Percentiles rank a stretch among this genome's conserved stretches.
Evolutionary conservation across 2,888 invertebrate species (phyloP).

Genomic region (Acleris cristana): DNA sequence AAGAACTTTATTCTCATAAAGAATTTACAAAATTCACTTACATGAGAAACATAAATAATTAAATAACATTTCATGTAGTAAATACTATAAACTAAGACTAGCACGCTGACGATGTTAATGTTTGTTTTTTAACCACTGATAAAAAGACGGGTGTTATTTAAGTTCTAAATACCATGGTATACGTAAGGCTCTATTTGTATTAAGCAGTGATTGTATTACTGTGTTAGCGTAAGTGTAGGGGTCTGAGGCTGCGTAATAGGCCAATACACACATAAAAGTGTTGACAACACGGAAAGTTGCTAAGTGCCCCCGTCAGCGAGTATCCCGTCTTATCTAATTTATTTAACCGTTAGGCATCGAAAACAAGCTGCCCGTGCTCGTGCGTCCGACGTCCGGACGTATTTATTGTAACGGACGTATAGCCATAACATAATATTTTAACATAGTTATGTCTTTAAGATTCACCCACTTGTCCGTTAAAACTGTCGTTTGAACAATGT

Average conservation of each 20-base stretch:
- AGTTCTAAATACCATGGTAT: background rate
- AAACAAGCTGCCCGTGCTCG: conserved; percentile 57
- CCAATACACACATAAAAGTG: conserved; percentile 64
- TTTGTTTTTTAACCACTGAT: background rate
- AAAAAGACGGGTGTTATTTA: too few relatives aligned
- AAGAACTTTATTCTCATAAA: too few relatives aligned
- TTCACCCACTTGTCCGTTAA: too few relatives aligned
- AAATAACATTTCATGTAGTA: too few relatives aligned
- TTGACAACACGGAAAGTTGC: conserved; percentile 69
- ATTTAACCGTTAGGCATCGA: conserved; percentile 70
- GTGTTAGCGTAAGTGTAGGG: conserved; percentile 33
- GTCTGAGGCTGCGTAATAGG: conserved; percentile 50
- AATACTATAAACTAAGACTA: too few relatives aligned
- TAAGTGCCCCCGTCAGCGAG: conserved; percentile 66
- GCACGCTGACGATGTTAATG: too few relatives aligned
- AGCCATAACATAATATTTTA: background rate
- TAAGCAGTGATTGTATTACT: conserved; percentile 23
- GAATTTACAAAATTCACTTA: too few relatives aligned
- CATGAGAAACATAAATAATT: too few relatives aligned
- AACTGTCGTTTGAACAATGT: too few relatives aligned
- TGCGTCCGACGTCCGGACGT: conserved; percentile 6
- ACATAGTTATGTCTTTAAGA: too few relatives aligned
- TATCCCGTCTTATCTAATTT: conserved; percentile 73
- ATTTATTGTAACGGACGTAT: conserved; percentile 17
- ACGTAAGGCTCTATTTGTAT: conserved; percentile 13